Conservation (phyloP, 2,113 vertebrate genomes). For the Gallinago jamesoni region DNA sequence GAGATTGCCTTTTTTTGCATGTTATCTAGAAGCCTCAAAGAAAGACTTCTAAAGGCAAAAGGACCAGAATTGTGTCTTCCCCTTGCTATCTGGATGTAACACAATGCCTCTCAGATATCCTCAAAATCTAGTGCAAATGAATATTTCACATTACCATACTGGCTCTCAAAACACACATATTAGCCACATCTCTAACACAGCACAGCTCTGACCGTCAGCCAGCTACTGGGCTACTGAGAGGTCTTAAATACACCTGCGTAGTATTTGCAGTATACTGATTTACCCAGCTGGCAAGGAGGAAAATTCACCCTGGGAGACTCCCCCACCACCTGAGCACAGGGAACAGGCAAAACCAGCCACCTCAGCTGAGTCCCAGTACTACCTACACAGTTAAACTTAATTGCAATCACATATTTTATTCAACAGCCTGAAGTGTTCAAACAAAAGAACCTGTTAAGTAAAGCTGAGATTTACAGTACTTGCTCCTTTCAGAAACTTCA, state of each 20-base stretch:
- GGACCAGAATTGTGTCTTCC: neutral
- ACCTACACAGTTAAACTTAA: fast-evolving
- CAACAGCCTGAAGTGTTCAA: neutral
- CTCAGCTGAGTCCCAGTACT: neutral
- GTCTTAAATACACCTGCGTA: neutral
- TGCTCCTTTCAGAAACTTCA: neutral
- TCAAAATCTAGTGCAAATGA: neutral
- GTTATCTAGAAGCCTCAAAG: neutral
- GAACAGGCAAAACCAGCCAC: neutral
- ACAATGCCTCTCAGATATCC: neutral
- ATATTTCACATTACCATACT: neutral
- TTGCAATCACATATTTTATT: neutral
- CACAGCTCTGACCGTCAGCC: neutral
- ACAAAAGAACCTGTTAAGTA: neutral
- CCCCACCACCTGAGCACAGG: neutral
- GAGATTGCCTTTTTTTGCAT: neutral
- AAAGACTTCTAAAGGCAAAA: neutral
- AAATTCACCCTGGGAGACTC: neutral
- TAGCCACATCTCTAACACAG: neutral
- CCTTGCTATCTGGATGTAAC: neutral
- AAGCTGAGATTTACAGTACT: neutral
- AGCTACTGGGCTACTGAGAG: neutral
- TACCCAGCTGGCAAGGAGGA: neutral
- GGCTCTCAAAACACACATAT: neutral
- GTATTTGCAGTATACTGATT: fast-evolving